These are phyloP conservation scores for Laothoe populi DNA, from an alignment of 2,888 invertebrate genomes.

Conservation along the genomic window DNA sequence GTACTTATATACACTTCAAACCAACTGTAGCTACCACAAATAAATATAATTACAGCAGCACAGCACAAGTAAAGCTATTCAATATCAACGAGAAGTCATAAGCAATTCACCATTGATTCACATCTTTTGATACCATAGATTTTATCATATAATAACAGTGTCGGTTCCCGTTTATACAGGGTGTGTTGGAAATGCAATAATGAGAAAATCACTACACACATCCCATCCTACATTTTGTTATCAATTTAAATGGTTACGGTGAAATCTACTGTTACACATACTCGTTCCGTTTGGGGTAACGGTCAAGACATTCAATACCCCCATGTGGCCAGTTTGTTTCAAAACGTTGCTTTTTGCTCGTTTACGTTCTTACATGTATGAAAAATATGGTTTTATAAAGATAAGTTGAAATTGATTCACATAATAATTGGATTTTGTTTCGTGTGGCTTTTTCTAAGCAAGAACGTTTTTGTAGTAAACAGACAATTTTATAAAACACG, in stretches of 20 bases:
- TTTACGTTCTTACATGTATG: background rate
- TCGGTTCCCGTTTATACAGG: background rate
- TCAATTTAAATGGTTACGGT: conserved; percentile 29
- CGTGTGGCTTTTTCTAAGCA: no score
- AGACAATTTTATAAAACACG: no score
- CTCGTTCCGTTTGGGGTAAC: conserved; percentile 51
- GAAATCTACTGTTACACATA: conserved; percentile 31
- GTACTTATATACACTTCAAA: background rate
- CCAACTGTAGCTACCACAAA: background rate
- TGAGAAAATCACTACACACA: conserved; percentile 8
- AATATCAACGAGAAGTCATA: background rate
- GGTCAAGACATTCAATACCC: conserved; percentile 57
- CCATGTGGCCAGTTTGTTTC: background rate
- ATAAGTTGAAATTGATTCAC: background rate
- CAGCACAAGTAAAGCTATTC: background rate
- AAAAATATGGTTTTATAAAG: conserved; percentile 9
- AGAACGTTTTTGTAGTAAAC: no score
- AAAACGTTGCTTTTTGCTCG: background rate
- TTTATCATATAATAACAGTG: conserved; percentile 7
- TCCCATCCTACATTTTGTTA: conserved; percentile 7
- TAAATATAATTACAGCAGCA: background rate
- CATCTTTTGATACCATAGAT: background rate
- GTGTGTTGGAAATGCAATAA: background rate
- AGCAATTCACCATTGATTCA: background rate
- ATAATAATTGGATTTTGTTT: no score